Conservation (phyloP, 2,113 vertebrate genomes). For the Tinamus guttatus region DNA sequence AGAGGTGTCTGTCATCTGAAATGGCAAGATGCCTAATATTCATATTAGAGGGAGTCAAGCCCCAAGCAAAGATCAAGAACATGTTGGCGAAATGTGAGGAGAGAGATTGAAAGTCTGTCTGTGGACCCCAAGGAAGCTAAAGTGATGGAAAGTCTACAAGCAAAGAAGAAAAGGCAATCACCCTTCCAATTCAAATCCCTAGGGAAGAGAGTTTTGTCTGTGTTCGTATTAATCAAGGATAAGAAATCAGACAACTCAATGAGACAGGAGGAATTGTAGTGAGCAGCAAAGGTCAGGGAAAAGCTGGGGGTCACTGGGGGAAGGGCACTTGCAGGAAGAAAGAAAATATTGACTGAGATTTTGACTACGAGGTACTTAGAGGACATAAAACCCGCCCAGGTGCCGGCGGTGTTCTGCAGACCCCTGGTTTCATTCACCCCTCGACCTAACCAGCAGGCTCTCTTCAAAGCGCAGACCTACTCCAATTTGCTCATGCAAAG, state of each 20-base stretch:
- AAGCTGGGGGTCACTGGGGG: slow-evolving; percentile 30
- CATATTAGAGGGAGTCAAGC: slow-evolving; percentile 73
- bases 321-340: neutral
- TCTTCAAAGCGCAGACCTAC: slow-evolving; percentile 56
- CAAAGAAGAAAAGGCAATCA: slow-evolving; percentile 67
- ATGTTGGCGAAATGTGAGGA: neutral
- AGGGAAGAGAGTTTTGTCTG: slow-evolving; percentile 53
- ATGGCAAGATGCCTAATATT: slow-evolving; percentile 68
- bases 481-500: slow-evolving; percentile 61
- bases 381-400: slow-evolving; percentile 62
- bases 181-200: slow-evolving; percentile 62
- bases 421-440: slow-evolving; percentile 57
- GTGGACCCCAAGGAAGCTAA: slow-evolving; percentile 39
- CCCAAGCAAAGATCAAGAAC: slow-evolving; percentile 54
- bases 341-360: slow-evolving; percentile 63
- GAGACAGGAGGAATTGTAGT: slow-evolving; percentile 33
- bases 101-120: neutral
- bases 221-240: slow-evolving; percentile 57
- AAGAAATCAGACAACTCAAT: slow-evolving; percentile 45
- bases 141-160: slow-evolving; percentile 23
- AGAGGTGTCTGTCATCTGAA: slow-evolving; percentile 71
- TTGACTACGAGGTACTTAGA: slow-evolving; percentile 54
- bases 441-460: slow-evolving; percentile 62
- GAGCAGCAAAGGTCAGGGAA: neutral
- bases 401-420: slow-evolving; percentile 49